phyloP scores from a whole-genome alignment of 2,797 vertebrate genomes.

The Pogoniulus pusillus region DNA sequence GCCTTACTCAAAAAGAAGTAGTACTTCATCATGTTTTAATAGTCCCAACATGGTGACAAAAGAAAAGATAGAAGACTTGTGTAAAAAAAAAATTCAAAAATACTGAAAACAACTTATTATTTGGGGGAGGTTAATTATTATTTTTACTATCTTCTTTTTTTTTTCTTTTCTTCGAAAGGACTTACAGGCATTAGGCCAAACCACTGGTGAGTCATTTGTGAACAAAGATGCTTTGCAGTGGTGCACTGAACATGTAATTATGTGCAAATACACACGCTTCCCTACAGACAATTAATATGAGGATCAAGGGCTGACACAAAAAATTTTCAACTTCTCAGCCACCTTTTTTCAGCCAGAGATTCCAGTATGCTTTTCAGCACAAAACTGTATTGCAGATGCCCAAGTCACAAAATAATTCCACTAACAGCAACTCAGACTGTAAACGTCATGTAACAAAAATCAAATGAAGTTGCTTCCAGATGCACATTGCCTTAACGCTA shows the following conservation, averaged over 20 bases:
- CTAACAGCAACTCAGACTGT: not conserved
- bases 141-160: not conserved
- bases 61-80: not conserved
- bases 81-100: not conserved
- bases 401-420: not conserved
- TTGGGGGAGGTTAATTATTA: not conserved
- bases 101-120: conserved; percentile 8
- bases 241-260: not conserved
- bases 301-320: not conserved
- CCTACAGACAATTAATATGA: not conserved
- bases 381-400: not conserved
- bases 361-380: not conserved
- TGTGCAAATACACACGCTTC: not conserved
- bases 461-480: not conserved
- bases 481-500: not conserved
- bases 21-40: not conserved
- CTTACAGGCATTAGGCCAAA: not conserved
- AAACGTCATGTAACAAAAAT: not conserved
- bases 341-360: not conserved
- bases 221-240: conserved; percentile 11
- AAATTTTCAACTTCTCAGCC: not conserved
- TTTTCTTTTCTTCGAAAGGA: conserved; percentile 16
- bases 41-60: not conserved
- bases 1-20: not conserved
- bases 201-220: not conserved